Base-by-base conservation (phyloP, 2,888 invertebrate genomes). In the Dioctria rufipes region DNA sequence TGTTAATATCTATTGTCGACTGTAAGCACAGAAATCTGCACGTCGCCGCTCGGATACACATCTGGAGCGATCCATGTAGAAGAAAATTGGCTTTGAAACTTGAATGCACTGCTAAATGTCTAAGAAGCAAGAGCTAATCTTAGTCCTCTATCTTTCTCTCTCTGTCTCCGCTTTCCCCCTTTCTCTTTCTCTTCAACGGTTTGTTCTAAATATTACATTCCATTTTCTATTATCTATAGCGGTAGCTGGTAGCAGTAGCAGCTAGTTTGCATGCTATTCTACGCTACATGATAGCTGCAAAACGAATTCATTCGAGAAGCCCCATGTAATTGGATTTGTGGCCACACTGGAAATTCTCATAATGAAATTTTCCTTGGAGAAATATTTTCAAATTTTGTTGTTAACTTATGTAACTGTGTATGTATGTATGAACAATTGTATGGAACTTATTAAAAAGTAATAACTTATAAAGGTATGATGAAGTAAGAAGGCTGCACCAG, bases 81-180 rank as follows among this genome's bases (percentile, higher is more conserved):
- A 73, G 60, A 42, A 73, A 73, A 73, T 73, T 73, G 60, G 73
- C 73, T 73, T 60, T 73, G 58, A 73, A 73, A 60, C 60, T 42
- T 73, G 73, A 73, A 73, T 73, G 73, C 73, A 73, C 58, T 73
- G 73, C 73, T 73, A 73, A 73, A 73, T 73, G 73, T 73, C 60
- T 73, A 73, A 73, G 73, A 60, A 73, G 58, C 73, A 73, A 58
- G 73, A 73, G 73, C 60, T 73, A 73, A 73, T 73, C 60, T 54
- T 73, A 42, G 13, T 73, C 51, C n/a, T 25, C 60, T 37, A 58
- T 58, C 60, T 25, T 1, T 25, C 73, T 9, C 58, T 60, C n/a
- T 25, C 25, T 25, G 25, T 25, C 25, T 25, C 25, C 25, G 25
- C 0, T 25, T 25, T 25, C 25, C 2, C 25, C 2, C 1, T 25